A percentile compares a stretch with the other conserved stretches of the same genome.
Evolutionary conservation across 1,140 invertebrate species (phyloP).

Genomic region (Drosophila rhopaloa): DNA sequence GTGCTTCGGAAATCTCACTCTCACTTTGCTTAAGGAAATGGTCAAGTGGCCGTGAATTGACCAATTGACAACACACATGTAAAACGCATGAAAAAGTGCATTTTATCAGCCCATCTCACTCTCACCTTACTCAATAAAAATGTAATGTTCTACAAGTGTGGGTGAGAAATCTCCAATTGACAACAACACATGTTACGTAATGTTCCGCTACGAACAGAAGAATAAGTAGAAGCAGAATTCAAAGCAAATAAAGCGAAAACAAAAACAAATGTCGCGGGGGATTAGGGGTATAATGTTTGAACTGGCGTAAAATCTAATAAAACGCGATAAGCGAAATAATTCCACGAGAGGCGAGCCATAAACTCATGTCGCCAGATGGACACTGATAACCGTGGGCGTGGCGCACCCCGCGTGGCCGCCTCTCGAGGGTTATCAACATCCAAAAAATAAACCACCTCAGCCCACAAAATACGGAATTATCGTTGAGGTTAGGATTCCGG

Average conservation of each 20-base stretch:
- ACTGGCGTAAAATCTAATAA: slow-evolving; percentile 39
- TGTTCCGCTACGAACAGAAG: slow-evolving; percentile 3
- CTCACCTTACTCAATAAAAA: neutral
- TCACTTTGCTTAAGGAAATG: neutral
- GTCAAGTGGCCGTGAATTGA: neutral
- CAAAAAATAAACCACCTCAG: slow-evolving; percentile 29
- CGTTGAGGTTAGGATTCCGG: slow-evolving; percentile 39
- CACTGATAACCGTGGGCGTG: slow-evolving; percentile 61
- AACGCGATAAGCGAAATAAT: slow-evolving; percentile 51
- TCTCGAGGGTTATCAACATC: slow-evolving; percentile 10
- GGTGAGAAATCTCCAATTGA: slow-evolving; percentile 25
- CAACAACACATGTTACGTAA: slow-evolving; percentile 74
- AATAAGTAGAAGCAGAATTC: slow-evolving; percentile 10
- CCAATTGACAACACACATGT: slow-evolving; percentile 1
- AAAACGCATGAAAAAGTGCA: neutral
- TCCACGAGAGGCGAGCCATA: slow-evolving; percentile 35
- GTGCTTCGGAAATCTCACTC: too few species aligned
- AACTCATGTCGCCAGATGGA: slow-evolving; percentile 39
- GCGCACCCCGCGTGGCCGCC: slow-evolving; percentile 9
- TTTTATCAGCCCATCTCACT: slow-evolving; percentile 3
- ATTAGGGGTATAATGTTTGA: slow-evolving; percentile 11
- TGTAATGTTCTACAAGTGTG: neutral
- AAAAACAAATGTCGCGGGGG: slow-evolving; percentile 33
- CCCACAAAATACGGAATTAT: neutral
- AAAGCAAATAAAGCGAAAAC: slow-evolving; percentile 19